A percentile compares a stretch with the other conserved stretches of the same genome.
phyloP scores from a whole-genome alignment of 2,888 invertebrate genomes.

The Plusia festucae region DNA sequence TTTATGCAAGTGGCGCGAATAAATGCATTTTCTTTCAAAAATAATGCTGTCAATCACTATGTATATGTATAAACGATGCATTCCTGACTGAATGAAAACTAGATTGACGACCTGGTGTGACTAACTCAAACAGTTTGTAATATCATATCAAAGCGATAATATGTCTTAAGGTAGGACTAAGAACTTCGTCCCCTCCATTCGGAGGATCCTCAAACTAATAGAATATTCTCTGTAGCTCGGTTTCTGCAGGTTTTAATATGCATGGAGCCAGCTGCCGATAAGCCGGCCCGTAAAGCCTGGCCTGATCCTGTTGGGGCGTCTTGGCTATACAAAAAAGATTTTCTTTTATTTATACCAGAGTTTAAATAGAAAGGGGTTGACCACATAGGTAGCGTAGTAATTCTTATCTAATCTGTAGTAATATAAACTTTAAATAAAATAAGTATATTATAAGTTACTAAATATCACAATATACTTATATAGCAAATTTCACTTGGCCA shows the following conservation, averaged over 20 bases:
- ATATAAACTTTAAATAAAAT: no score
- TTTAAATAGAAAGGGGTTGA: constrained; percentile 48
- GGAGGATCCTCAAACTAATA: constrained; percentile 57
- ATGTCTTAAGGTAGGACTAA: background rate
- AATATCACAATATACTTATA: no score
- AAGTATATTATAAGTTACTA: no score
- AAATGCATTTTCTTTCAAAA: no score
- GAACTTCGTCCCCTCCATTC: constrained; percentile 7
- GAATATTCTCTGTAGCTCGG: constrained; percentile 73
- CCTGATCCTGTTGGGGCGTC: constrained; percentile 81
- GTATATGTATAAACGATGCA: no score
- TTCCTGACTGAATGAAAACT: no score
- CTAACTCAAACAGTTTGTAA: background rate
- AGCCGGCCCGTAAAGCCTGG: constrained; percentile 76
- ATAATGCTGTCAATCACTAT: no score
- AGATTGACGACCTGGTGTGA: no score
- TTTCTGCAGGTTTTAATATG: constrained; percentile 79
- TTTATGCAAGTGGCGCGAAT: no score
- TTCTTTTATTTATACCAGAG: constrained; percentile 72
- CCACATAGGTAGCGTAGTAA: no score
- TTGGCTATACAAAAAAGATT: constrained; percentile 64
- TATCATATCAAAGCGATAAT: background rate
- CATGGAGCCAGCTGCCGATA: constrained; percentile 79
- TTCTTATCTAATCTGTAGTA: no score
- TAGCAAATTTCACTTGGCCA: no score